These are phyloP conservation scores for Cygnus buccinator DNA, from an alignment of 2,113 vertebrate genomes.

Conservation along the genomic window DNA sequence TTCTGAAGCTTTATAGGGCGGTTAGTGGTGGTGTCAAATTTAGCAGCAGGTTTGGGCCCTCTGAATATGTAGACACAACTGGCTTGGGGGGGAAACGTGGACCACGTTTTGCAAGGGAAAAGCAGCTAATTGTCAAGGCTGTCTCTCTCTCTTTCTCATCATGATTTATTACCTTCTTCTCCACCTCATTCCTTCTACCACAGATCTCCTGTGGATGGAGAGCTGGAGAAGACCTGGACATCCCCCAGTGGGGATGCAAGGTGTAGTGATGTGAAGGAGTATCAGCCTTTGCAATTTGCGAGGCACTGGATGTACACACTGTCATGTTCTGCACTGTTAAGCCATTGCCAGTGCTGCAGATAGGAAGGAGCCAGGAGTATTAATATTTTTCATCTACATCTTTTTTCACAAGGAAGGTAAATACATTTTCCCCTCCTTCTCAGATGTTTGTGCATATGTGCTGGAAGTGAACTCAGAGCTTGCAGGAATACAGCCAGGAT, in stretches of 20 bases:
- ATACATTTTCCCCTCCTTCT: background rate
- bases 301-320: background rate
- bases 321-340: background rate
- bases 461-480: slow-evolving; percentile 3
- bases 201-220: background rate
- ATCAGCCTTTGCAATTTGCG: background rate
- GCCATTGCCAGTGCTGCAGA: background rate
- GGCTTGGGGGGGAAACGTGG: background rate
- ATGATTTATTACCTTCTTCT: background rate
- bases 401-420: background rate
- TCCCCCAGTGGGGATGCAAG: background rate
- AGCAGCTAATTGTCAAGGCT: background rate
- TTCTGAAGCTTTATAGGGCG: background rate
- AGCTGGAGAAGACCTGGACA: background rate
- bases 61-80: background rate
- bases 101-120: background rate
- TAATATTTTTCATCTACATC: background rate
- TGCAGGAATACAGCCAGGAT: background rate
- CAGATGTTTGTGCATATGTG: background rate
- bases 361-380: background rate
- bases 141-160: background rate
- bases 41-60: background rate
- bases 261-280: rapidly evolving
- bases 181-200: background rate
- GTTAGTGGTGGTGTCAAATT: background rate